Base-by-base conservation (phyloP, 1,140 invertebrate genomes). In the Nomia melanderi region DNA sequence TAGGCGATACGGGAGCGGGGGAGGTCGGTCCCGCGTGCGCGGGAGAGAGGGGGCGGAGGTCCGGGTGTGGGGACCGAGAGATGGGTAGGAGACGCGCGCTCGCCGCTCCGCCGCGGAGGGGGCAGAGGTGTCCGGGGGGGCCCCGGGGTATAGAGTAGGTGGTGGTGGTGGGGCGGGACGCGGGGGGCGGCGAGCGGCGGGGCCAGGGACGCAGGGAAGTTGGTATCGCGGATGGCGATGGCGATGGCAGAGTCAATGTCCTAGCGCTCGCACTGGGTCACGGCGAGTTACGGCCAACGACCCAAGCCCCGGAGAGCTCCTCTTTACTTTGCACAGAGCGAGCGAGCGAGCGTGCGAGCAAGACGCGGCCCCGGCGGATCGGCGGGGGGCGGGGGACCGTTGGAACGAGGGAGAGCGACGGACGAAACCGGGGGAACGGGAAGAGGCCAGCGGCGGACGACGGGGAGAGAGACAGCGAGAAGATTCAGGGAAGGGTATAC, bases 231-330 rank as follows among this genome's bases (percentile, higher is more conserved):
- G 88, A 91, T 91, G 90, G 90, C 89, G 89, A 91, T 90, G 90
- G 90, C 89, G 91, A 91, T 91, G 92, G 87, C 89, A 91, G 91
- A 92, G 91, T 92, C 91, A 92, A 92, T 92, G 92, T 92, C 92
- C 92, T 92, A 89, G 86, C 88, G 87, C 89, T 91, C 91, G 91
- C 89, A 92, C 92, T 92, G 92, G 92, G 92, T 92, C 91, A 92
- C 91, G 91, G 91, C 90, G 89, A 92, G 90, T 88, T 89, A 88
- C 91, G 92, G 92, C 87, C 92, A 92, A 90, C 89, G 92, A 92
- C 91, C 92, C 86, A 83, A 88, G 86, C 74, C 82, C 90, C 23
- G 69, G 89, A 44, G 41, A 12, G 8, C 89, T 91, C 87, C 88
- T 91, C 90, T 91, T 90, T 91, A 88, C 91, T 91, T 92, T 91